Evolutionary conservation across 2,113 vertebrate genomes (phyloP).

Genomic region (Lagenorhynchus albirostris): DNA sequence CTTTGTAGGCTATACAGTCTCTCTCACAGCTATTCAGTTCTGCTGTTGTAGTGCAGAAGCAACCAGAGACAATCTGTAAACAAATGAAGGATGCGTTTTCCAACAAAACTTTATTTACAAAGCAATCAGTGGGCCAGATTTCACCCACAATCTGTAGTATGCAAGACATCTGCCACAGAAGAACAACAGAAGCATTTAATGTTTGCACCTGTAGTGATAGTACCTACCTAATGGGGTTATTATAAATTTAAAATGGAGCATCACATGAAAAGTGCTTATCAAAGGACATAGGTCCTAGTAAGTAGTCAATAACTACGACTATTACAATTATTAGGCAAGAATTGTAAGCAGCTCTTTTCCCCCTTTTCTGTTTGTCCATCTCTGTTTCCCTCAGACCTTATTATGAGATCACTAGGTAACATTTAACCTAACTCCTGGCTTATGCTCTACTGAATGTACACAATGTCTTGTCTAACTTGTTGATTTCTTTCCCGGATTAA

Average conservation of each 20-base stretch:
- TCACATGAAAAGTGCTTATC: not conserved
- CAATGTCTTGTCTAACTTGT: not conserved
- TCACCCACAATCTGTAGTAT: not conserved
- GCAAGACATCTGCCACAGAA: not conserved
- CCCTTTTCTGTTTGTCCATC: not conserved
- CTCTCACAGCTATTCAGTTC: not conserved
- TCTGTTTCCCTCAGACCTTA: not conserved
- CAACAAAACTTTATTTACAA: not conserved
- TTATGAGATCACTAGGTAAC: not conserved
- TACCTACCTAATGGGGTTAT: not conserved
- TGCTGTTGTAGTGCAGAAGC: not conserved
- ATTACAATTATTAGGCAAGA: not conserved
- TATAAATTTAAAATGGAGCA: not conserved
- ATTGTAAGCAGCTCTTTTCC: not conserved
- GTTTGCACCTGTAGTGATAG: not conserved
- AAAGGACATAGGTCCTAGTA: not conserved
- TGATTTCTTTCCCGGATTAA: not conserved
- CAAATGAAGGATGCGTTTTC: not conserved
- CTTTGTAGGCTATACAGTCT: not conserved
- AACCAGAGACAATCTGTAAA: not conserved
- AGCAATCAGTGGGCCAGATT: not conserved
- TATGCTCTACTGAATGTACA: not conserved
- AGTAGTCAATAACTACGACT: not conserved
- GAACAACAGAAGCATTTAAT: not conserved
- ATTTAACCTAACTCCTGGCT: not conserved